Evolutionary conservation across 2,113 vertebrate genomes (phyloP).

Genomic region (Motacilla alba): DNA sequence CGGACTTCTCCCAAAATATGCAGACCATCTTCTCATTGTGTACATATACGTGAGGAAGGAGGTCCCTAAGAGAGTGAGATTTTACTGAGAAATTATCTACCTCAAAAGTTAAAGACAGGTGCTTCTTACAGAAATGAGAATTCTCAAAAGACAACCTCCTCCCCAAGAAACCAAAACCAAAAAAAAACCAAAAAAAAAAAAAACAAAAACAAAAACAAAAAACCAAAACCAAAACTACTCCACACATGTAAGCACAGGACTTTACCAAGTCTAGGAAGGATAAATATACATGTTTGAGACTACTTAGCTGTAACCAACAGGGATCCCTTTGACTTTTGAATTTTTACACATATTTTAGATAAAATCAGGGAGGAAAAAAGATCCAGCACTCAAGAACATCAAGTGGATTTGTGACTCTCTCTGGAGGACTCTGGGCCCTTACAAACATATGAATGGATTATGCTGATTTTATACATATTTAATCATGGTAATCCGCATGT

Average conservation of each 20-base stretch:
- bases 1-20: background rate
- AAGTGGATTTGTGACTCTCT: slow-evolving; percentile 52
- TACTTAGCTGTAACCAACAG: slow-evolving; percentile 10
- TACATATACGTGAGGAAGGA: background rate
- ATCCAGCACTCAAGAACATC: slow-evolving; percentile 45
- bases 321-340: slow-evolving; percentile 44
- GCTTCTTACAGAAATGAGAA: background rate
- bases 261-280: background rate
- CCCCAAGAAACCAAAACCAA: background rate
- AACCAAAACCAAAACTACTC: background rate
- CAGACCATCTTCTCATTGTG: background rate
- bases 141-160: background rate
- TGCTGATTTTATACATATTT: slow-evolving; percentile 65
- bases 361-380: slow-evolving; percentile 39
- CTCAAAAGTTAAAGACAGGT: background rate
- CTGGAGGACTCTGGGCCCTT: slow-evolving; percentile 18
- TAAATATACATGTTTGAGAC: background rate
- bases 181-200: background rate
- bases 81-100: background rate
- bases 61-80: background rate
- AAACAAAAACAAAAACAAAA: no score
- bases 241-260: background rate
- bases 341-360: slow-evolving; percentile 57
- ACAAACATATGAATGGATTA: slow-evolving; percentile 44
- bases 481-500: background rate